Percentiles rank a stretch among this genome's conserved stretches.
Evolutionary conservation across 2,888 invertebrate genomes (phyloP).

Genomic region (Zygogramma bicolorata): DNA sequence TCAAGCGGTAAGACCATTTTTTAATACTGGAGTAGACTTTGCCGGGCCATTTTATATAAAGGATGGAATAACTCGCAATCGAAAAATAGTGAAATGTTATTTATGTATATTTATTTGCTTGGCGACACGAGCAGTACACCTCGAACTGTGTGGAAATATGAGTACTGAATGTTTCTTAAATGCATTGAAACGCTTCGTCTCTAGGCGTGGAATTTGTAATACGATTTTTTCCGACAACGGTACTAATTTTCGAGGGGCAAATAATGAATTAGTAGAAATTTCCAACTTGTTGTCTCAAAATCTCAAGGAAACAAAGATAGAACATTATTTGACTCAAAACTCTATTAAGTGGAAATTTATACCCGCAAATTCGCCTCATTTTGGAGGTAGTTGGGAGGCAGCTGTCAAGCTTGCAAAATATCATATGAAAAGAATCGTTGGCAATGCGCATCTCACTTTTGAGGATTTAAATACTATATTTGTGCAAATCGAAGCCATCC

Average conservation of each 20-base stretch:
- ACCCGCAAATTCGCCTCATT: constrained; percentile 20
- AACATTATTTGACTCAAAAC: neutral
- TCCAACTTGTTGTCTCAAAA: too few species aligned
- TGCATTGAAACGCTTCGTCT: constrained; percentile 36
- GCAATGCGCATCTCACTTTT: constrained; percentile 9
- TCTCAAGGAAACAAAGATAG: neutral
- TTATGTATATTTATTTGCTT: constrained; percentile 53
- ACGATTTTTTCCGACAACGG: constrained; percentile 18
- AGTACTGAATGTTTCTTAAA: constrained; percentile 36
- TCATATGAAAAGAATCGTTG: constrained; percentile 14
- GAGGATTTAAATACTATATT: constrained; percentile 11
- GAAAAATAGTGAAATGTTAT: constrained; percentile 47
- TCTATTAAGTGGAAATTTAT: constrained; percentile 13
- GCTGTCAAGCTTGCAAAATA: constrained; percentile 3
- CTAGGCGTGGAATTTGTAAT: constrained; percentile 30
- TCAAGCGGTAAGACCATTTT: constrained; percentile 24
- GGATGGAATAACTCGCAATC: constrained; percentile 36
- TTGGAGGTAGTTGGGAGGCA: constrained; percentile 28
- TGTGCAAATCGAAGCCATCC: neutral
- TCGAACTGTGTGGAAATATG: constrained; percentile 54
- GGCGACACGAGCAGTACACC: constrained; percentile 52
- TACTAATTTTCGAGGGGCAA: constrained; percentile 18
- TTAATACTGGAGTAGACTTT: constrained; percentile 46
- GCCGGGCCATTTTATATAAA: constrained; percentile 47
- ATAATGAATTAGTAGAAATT: neutral